Base-by-base conservation (phyloP, 2,888 invertebrate genomes). In the Byasa hedistus region DNA sequence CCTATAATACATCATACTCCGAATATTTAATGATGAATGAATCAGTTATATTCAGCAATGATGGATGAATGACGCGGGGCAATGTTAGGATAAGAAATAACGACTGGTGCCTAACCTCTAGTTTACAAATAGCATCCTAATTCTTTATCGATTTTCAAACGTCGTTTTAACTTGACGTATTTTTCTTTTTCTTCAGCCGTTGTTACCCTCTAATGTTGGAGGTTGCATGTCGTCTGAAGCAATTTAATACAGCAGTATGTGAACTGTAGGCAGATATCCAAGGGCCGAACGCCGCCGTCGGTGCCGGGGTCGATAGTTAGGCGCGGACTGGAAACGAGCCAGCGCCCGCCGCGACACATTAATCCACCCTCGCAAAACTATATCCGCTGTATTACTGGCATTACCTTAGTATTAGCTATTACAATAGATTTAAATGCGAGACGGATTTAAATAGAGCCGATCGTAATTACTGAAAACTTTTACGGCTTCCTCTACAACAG, bases 241-340 rank as follows among this genome's bases (percentile, higher is more conserved):
- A n/a, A 32, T 32, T 27, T 57, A 57, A 56, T 56, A 27, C 32
- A 27, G 27, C 23, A 57, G 24, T 27, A 57, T 19, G 57, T 57
- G 23, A 23, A 58, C 44, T 57, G 3, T 60, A 61, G 32, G 61
- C 61, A 67, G 68, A 69, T 69, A 66, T 70, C 69, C 70, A 70
- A 64, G 68, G 70, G 67, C 21, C 69, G 70, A 54, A 69, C 71
- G 70, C 70, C 71, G 70, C 70, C 69, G 70, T 68, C 69, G 70
- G 64, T 57, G 73, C 65, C 76, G 79, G 80, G 86, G 87, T 89
- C 89, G 89, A 89, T 88, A 63, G 67, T 59, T 66, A 88, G 87
- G 85, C 83, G 68, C 71, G 57, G 63, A 85, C 89, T 92, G 93
- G 93, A 89, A 86, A 80, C 82, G 81, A 82, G 92, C 93, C 93